Conservation (phyloP, 2,888 invertebrate species). For the Chaitophorus viminalis region DNA sequence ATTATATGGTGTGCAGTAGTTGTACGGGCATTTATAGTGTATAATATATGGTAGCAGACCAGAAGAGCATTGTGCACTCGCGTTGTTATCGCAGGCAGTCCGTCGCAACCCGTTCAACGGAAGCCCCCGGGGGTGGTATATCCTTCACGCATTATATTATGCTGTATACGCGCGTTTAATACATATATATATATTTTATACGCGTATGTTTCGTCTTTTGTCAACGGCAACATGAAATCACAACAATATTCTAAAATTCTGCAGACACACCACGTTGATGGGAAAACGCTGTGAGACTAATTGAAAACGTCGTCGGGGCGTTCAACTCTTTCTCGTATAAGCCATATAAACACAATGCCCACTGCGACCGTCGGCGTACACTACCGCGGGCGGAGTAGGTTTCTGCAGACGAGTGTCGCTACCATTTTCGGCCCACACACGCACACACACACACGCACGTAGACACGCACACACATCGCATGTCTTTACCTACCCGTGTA, state of each 20-base stretch:
- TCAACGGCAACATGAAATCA: not conserved
- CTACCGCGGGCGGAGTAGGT: not conserved
- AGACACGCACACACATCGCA: not conserved
- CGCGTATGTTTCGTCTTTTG: conserved; percentile 17
- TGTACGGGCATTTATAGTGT: not conserved
- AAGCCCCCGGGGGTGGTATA: conserved; percentile 44
- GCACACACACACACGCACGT: not conserved
- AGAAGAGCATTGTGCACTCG: not conserved
- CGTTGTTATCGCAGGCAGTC: not conserved
- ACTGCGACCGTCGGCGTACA: no score
- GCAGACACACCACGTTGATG: not conserved
- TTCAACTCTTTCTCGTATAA: conserved; percentile 25
- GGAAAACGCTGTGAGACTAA: conserved; percentile 36
- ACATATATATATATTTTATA: not conserved
- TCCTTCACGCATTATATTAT: not conserved
- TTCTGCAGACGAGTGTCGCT: conserved; percentile 14
- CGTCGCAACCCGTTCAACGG: conserved; percentile 37
- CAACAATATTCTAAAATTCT: not conserved
- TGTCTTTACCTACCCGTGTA: not conserved
- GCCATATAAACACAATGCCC: not conserved
- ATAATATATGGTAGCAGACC: not conserved
- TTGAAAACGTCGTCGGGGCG: conserved; percentile 22
- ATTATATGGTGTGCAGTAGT: no score
- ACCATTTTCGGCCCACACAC: conserved; percentile 12
- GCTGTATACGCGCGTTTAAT: not conserved